These are phyloP conservation scores for Piprites chloris DNA, from an alignment of 2,113 vertebrate genomes.

Conservation along the genomic window DNA sequence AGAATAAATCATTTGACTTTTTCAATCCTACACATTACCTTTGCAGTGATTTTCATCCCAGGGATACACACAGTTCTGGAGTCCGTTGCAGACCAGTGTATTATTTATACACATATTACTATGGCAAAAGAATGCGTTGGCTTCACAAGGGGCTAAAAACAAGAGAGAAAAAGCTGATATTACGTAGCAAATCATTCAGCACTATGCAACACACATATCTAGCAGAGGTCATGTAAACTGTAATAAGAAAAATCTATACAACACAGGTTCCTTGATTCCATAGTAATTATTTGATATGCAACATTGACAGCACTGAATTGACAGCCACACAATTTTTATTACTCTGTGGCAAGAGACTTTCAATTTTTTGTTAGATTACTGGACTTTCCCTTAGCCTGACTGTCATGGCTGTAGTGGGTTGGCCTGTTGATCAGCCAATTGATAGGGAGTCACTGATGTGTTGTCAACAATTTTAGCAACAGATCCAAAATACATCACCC, in stretches of 20 bases:
- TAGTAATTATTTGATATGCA: not conserved
- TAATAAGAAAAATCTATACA: not conserved
- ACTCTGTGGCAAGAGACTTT: not conserved
- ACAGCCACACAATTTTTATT: not conserved
- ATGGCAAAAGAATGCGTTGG: constrained; percentile 96
- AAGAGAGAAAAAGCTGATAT: not conserved
- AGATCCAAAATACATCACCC: not conserved
- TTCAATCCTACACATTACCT: constrained; percentile 77
- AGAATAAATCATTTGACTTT: not conserved
- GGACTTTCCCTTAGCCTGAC: not conserved
- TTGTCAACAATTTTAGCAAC: not conserved
- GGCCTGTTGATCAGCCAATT: not conserved
- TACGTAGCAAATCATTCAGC: not conserved
- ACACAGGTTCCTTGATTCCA: not conserved
- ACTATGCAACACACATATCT: not conserved
- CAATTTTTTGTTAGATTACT: not conserved
- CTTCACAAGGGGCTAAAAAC: constrained; percentile 90
- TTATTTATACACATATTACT: constrained; percentile 99
- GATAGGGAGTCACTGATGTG: accelerated
- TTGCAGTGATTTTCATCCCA: constrained; percentile 99
- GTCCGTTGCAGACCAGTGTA: constrained; percentile 94
- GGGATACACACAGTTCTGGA: constrained; percentile 98
- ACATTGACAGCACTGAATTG: not conserved
- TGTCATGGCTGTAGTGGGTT: not conserved
- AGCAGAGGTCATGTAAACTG: not conserved